Base-by-base conservation (phyloP, 1,140 invertebrate species). In the Zaprionus vittiger region DNA sequence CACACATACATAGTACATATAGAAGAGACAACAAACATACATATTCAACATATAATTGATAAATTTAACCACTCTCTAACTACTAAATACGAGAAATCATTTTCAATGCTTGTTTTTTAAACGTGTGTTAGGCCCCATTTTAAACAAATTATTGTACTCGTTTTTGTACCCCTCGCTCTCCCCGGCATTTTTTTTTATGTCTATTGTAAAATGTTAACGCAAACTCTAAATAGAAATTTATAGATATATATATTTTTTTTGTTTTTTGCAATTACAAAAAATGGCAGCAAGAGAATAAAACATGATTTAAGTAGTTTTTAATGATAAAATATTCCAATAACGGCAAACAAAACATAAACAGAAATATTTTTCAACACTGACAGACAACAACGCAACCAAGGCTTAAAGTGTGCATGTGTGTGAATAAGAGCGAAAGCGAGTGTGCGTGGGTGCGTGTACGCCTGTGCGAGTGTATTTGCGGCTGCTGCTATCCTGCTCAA, bases 271-370 rank as follows among this genome's bases (percentile, higher is more conserved):
- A 41, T 47, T 47, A 26, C 24, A n/a, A 41, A 41, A 52, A 52
- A 52, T 56, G 22, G 24, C 17, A 70, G 52, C 37, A 75, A 59
- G 55, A 71, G 24, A 71, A 75, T 64, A 75, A 65, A 60, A 52
- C 68, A 76, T 22, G 17, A 72, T 76, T 65, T 72, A 76, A 71
- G 73, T 76, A 76, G 68, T 60, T 65, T 76, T 60, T 76, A 72
- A 72, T 72, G 55, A 59, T 60, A 44, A 72, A 72, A 76, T 61
- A 76, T 76, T 71, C 67, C 68, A 71, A 55, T 38, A 26, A n/a
- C n/a, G 38, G n/a, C 41, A 47, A 44, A 34, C n/a, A 56, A 22
- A 57, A 28, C 24, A 41, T 34, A 6, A 54, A 68, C 41, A 56
- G 57, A 12, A 59, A 71, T 49, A 55, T 31, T 70, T 54, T 28